Evolutionary conservation across 2,797 vertebrate species (phyloP).

Genomic region (Acrocephalus scirpaceus): DNA sequence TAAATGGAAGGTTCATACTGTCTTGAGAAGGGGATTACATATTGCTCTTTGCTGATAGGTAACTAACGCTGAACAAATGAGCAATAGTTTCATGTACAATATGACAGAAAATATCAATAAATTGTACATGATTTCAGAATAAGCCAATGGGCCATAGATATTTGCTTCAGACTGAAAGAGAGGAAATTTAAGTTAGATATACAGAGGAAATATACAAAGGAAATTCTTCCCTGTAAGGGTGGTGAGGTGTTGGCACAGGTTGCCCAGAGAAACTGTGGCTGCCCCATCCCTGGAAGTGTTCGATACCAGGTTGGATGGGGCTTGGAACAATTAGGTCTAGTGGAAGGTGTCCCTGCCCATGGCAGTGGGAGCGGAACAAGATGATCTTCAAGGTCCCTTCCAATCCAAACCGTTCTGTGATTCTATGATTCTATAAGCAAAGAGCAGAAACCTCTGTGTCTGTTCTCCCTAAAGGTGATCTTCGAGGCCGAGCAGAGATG

Average conservation of each 20-base stretch:
- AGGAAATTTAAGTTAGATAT: not conserved
- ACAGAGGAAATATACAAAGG: not conserved
- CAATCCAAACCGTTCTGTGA: not conserved
- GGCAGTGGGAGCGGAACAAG: not conserved
- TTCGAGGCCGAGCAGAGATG: slow-evolving; percentile 85
- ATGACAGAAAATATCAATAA: not conserved
- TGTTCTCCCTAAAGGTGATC: slow-evolving; percentile 75
- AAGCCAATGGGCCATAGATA: not conserved
- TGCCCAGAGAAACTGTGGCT: not conserved
- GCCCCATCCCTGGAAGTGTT: not conserved
- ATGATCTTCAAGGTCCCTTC: not conserved
- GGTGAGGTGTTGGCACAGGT: not conserved
- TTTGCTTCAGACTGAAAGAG: not conserved
- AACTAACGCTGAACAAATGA: not conserved
- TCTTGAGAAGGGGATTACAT: not conserved
- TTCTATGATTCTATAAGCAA: not conserved
- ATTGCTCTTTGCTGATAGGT: not conserved
- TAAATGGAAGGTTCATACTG: not conserved
- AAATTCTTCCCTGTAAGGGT: not conserved
- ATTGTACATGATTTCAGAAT: not conserved
- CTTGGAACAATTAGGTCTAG: not conserved
- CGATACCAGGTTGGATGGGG: not conserved
- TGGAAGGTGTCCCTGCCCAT: not conserved
- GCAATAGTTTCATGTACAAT: not conserved
- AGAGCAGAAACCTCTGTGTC: not conserved